Evolutionary conservation across 2,888 invertebrate species (phyloP), one percentile per base, ranked within the genome.

Genomic region (Brachyptera putata): DNA sequence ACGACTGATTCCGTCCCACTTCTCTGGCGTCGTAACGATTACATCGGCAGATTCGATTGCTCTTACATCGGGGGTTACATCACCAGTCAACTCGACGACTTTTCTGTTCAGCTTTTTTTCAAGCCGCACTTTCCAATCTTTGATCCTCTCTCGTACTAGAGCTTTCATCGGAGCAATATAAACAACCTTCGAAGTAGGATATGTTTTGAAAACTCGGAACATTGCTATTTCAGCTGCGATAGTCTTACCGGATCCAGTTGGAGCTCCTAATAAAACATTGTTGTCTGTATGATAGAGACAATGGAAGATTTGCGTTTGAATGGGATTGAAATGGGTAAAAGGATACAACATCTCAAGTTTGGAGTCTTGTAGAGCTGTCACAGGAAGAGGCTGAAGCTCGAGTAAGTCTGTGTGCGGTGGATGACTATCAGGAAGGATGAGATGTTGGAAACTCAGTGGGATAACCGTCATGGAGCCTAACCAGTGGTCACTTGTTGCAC

Each of bases 131-230:
- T 87, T 89, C 99, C 99, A 99, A 74, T 99, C 99, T 49, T 86
- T 86, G 57, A 99, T 93, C 67, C 99, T 79, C 75, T 99, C 99
- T 63, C 97, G 84, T 0, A 99, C 99, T 9, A 99, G 78, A 9
- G 99, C 98, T 77, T 99, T 99, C 63, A 99, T 73, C 0, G 99
- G 99, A 0, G 99, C 99, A 67, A 99, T 97, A 72, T 99, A 99
- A 0, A 99, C 96, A 18, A 95, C 85, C 79, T 93, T 94, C 65
- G 85, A 81, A 1, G 83, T 80, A 0, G 94, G 92, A 70, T 88
- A 83, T 62, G 85, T 81, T 64, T 86, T 86, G 69, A 97, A 94
- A 0, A 95, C 87, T 57, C 95, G 80, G 70, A 97, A 93, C 79
- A 99, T 95, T 41, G 98, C 98, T 24, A 99, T 84, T 75, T 99